These are phyloP conservation scores for Cotesia glomerata DNA, from an alignment of 1,140 invertebrate species.

Conservation along the genomic window DNA sequence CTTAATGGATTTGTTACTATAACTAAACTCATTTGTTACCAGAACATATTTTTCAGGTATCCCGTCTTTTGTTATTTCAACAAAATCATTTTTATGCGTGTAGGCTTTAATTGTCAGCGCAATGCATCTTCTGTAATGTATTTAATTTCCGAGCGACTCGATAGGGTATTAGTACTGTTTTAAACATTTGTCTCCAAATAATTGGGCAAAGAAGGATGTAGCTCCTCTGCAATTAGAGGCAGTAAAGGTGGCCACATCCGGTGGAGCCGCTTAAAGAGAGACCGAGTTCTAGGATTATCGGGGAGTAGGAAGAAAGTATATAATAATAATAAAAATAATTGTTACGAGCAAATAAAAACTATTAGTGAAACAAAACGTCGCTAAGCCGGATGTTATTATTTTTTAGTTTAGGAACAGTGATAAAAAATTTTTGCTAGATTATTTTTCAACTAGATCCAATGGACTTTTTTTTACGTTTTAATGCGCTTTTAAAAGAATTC, in stretches of 20 bases:
- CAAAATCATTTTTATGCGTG: too few species aligned
- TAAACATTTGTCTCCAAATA: slow-evolving; percentile 58
- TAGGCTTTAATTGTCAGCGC: too few species aligned
- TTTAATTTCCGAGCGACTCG: background rate
- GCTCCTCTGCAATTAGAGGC: slow-evolving; percentile 62
- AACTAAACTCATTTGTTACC: too few species aligned
- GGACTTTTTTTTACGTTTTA: too few species aligned
- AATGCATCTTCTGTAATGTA: background rate
- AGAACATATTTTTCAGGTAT: too few species aligned
- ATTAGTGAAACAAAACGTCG: slow-evolving; percentile 46
- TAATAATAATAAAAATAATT: slow-evolving; percentile 34
- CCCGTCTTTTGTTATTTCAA: too few species aligned
- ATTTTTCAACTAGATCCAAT: too few species aligned
- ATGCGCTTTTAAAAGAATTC: too few species aligned
- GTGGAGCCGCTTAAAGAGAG: slow-evolving; percentile 41
- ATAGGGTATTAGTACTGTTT: background rate
- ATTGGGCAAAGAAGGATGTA: slow-evolving; percentile 48
- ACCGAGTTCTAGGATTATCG: slow-evolving; percentile 48
- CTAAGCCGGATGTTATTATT: slow-evolving; percentile 40
- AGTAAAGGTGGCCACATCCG: slow-evolving; percentile 64
- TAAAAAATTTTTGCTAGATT: background rate
- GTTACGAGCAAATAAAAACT: slow-evolving; percentile 53
- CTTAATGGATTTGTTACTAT: too few species aligned
- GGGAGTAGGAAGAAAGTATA: slow-evolving; percentile 20
- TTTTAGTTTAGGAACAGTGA: slow-evolving; percentile 28